phyloP scores from a whole-genome alignment of 1,140 invertebrate genomes.

The Anagrus nilaparvatae region DNA sequence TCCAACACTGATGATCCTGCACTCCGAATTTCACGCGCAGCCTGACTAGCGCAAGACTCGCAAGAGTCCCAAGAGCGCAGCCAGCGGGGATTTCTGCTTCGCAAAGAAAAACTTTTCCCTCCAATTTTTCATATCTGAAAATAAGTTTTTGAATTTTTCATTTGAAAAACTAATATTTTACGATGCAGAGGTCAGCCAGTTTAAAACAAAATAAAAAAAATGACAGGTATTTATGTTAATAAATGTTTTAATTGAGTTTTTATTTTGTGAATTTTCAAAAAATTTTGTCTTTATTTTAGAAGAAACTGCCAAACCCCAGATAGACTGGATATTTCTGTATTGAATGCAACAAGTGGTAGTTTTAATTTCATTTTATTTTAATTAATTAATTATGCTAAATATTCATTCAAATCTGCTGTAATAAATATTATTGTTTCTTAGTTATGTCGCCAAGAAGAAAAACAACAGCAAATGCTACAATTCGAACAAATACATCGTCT shows the following conservation, averaged over 20 bases:
- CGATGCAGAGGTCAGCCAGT: no score
- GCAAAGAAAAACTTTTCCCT: neutral
- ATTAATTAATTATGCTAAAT: neutral
- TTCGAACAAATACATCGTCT: neutral
- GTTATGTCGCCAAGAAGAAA: slow-evolving; percentile 10
- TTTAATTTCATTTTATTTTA: neutral
- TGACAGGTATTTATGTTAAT: no score
- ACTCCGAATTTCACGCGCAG: neutral
- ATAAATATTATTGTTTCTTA: neutral
- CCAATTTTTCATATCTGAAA: no score
- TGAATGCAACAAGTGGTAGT: no score
- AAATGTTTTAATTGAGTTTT: no score
- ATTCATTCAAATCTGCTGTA: neutral
- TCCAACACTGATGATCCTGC: slow-evolving; percentile 3
- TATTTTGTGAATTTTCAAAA: no score
- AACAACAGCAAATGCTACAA: slow-evolving; percentile 4
- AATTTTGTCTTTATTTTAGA: no score
- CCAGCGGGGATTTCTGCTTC: neutral
- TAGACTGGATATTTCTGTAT: no score
- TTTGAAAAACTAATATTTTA: no score
- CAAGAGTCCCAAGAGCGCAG: neutral
- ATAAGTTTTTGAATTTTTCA: no score
- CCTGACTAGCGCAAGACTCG: neutral
- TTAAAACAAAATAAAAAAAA: no score
- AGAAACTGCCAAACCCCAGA: no score